Percentiles rank a stretch among this genome's conserved stretches.
phyloP scores from a whole-genome alignment of 2,797 vertebrate genomes.

The Erethizon dorsatum region DNA sequence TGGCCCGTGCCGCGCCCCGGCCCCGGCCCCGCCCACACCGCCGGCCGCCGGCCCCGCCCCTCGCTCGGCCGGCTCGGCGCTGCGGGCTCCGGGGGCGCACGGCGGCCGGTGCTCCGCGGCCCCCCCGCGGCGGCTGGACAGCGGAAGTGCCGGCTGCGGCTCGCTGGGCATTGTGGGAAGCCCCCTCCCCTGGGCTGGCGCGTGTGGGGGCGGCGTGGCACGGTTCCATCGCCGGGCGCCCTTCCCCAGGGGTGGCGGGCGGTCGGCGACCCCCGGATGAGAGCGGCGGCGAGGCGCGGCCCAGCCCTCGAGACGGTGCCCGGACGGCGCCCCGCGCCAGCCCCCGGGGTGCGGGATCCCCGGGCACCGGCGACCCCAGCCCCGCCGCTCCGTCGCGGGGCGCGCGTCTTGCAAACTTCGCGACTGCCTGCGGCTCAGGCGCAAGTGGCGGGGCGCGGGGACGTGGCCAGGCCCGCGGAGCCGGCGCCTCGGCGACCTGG shows the following conservation, averaged over 20 bases:
- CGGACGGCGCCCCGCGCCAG: not conserved
- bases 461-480: not conserved
- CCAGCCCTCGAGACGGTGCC: not conserved
- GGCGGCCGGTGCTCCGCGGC: slow-evolving; percentile 57
- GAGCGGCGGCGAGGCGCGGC: not conserved
- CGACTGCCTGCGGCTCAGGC: not conserved
- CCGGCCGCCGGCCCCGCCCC: slow-evolving; percentile 51
- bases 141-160: slow-evolving; percentile 85
- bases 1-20: slow-evolving; percentile 71
- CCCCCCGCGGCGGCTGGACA: slow-evolving; percentile 79
- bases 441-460: not conserved
- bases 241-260: not conserved
- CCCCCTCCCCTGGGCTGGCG: slow-evolving; percentile 76
- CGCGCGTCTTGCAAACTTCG: slow-evolving; percentile 75
- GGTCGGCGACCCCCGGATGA: not conserved
- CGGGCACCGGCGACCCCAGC: not conserved
- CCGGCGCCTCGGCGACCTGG: not conserved
- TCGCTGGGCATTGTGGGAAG: slow-evolving; percentile 87
- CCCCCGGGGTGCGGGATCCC: not conserved
- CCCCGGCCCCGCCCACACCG: slow-evolving; percentile 67
- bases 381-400: slow-evolving; percentile 23
- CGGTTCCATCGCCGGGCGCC: not conserved
- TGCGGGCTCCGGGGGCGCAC: slow-evolving; percentile 64
- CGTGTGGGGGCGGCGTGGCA: slow-evolving; percentile 37
- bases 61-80: slow-evolving; percentile 26